Conservation (phyloP, 2,888 invertebrate species). For the Hypomecis atomaria region DNA sequence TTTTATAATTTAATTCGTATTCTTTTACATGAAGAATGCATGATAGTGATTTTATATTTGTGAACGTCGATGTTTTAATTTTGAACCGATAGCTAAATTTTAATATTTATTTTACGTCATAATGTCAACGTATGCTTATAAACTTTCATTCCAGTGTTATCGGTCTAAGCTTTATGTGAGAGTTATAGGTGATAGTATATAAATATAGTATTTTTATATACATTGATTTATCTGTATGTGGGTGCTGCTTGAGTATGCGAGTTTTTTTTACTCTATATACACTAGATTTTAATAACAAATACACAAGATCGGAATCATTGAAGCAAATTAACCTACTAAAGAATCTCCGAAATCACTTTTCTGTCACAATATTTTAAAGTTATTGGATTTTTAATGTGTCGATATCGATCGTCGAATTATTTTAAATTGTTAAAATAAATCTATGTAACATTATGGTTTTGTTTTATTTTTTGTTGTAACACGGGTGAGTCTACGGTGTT, state of each 20-base stretch:
- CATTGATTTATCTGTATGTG: constrained; percentile 58
- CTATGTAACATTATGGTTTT: constrained; percentile 76
- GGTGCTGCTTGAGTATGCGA: constrained; percentile 72
- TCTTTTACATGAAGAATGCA: constrained; percentile 60
- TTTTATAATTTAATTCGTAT: constrained; percentile 52
- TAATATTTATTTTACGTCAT: constrained; percentile 54
- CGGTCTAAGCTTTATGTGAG: constrained; percentile 77
- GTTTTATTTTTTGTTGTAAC: constrained; percentile 65
- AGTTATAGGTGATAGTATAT: constrained; percentile 65
- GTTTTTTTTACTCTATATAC: constrained; percentile 60
- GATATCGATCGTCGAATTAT: constrained; percentile 67
- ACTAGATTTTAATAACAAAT: constrained; percentile 49
- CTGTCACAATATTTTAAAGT: constrained; percentile 64
- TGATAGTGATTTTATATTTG: constrained; percentile 56
- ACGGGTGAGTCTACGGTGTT: constrained; percentile 77
- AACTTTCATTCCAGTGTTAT: constrained; percentile 81
- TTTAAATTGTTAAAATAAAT: constrained; percentile 81
- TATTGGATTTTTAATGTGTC: constrained; percentile 62
- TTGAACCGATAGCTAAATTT: constrained; percentile 31
- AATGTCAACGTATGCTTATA: constrained; percentile 68
- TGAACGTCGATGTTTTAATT: constrained; percentile 49
- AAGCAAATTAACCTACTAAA: constrained; percentile 43
- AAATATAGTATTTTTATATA: constrained; percentile 72
- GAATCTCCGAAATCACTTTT: constrained; percentile 71
- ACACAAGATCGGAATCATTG: constrained; percentile 36